These are phyloP conservation scores for Oreochromis grahami DNA, from an alignment of 2,797 vertebrate genomes.

Conservation along the genomic window DNA sequence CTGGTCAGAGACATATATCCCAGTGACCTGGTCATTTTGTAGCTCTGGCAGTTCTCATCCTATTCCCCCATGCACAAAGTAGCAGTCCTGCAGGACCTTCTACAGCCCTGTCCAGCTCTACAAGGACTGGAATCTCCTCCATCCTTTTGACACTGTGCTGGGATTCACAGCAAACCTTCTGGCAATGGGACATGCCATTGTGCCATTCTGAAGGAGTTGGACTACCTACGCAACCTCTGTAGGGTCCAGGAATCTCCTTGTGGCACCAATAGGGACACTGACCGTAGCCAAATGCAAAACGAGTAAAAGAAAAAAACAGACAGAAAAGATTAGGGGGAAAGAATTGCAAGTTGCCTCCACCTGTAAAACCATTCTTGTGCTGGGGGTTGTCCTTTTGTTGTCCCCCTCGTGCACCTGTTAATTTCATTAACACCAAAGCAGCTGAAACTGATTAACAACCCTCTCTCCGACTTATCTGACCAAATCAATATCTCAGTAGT, in stretches of 20 bases:
- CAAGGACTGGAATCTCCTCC: neutral
- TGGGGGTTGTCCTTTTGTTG: neutral
- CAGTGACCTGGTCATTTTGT: neutral
- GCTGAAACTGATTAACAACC: neutral
- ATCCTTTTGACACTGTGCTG: neutral
- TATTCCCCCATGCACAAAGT: neutral
- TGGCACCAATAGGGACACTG: neutral
- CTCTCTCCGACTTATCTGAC: neutral
- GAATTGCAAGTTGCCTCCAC: neutral
- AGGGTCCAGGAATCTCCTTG: neutral
- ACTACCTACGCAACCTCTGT: neutral
- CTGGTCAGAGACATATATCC: neutral
- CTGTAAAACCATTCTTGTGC: neutral
- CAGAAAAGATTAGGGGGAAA: neutral
- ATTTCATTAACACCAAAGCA: neutral
- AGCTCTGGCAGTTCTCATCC: neutral
- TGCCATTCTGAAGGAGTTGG: neutral
- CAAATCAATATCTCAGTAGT: neutral
- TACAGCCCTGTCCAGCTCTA: neutral
- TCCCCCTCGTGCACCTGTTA: neutral
- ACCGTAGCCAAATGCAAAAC: neutral
- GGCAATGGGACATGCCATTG: neutral
- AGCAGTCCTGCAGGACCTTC: neutral
- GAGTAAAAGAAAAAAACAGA: neutral
- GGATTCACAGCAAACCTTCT: neutral